Evolutionary conservation across 1,140 invertebrate genomes (phyloP).

Genomic region (Pseudachorutes palmiensis): DNA sequence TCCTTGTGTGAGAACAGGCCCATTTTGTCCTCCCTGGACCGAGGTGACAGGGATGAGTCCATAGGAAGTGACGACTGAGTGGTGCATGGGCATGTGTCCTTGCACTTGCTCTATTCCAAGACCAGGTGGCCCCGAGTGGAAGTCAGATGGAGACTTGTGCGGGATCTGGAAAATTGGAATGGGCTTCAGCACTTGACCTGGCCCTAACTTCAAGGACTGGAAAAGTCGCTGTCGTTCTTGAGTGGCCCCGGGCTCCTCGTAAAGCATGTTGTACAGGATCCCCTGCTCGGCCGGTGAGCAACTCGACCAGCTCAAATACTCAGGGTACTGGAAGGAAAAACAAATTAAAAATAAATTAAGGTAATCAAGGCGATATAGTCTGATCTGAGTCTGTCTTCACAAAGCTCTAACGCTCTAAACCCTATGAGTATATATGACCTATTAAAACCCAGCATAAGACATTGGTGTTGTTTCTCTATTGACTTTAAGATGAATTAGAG

Average conservation of each 20-base stretch:
- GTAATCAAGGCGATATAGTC: too few relatives aligned
- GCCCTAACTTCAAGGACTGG: neutral
- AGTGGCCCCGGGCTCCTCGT: slow-evolving; percentile 18
- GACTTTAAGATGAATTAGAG: too few relatives aligned
- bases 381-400: too few relatives aligned
- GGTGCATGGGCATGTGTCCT: too few relatives aligned
- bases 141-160: neutral
- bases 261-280: slow-evolving; percentile 35
- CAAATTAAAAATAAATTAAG: too few relatives aligned
- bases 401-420: too few relatives aligned
- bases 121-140: too few relatives aligned
- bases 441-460: too few relatives aligned
- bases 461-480: too few relatives aligned
- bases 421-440: too few relatives aligned
- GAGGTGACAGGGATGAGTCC: slow-evolving; percentile 15
- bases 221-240: neutral
- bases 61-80: neutral
- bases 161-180: neutral
- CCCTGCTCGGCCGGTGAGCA: slow-evolving; percentile 31
- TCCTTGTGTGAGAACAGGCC: too few relatives aligned
- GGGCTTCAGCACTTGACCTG: neutral
- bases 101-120: too few relatives aligned
- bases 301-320: slow-evolving; percentile 28
- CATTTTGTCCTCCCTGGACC: slow-evolving; percentile 10
- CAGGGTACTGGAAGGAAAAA: slow-evolving; percentile 4